Percentiles rank a stretch among this genome's conserved stretches.
phyloP scores from a whole-genome alignment of 2,113 vertebrate species.

The Pionites leucogaster region DNA sequence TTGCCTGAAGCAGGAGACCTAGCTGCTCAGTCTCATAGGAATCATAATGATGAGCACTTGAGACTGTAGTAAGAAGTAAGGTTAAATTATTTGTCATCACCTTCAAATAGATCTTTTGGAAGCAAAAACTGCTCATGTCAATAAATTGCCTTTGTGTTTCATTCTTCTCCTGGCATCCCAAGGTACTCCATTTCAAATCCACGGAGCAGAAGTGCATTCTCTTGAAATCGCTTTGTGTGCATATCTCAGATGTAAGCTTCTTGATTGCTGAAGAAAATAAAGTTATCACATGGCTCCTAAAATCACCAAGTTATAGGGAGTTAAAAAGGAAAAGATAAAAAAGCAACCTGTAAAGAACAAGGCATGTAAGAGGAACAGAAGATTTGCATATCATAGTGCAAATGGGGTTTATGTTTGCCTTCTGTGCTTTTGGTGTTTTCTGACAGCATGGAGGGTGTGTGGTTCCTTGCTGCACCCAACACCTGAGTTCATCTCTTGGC shows the following conservation, averaged over 20 bases:
- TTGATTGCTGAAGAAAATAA: not conserved
- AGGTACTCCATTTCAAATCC: not conserved
- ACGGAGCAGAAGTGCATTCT: not conserved
- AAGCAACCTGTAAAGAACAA: not conserved
- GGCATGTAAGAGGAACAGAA: not conserved
- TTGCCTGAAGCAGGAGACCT: not conserved
- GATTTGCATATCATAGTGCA: rapidly evolving
- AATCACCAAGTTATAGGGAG: not conserved
- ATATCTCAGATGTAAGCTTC: not conserved
- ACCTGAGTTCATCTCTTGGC: not conserved
- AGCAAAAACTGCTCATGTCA: not conserved
- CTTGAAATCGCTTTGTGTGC: not conserved
- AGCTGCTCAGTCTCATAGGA: not conserved
- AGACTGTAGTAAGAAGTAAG: conserved; percentile 16
- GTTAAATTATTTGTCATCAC: conserved; percentile 41
- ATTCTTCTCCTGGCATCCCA: not conserved
- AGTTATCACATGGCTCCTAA: not conserved
- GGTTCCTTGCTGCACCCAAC: not conserved
- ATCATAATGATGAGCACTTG: conserved; percentile 19
- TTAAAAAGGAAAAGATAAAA: not conserved
- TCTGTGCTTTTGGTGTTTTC: not conserved
- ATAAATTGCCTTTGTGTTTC: conserved; percentile 2
- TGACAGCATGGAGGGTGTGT: not conserved
- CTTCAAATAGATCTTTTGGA: conserved; percentile 16
- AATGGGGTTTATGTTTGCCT: not conserved